phyloP scores from a whole-genome alignment of 2,888 invertebrate genomes.

The Dicyrtoma fusca region DNA sequence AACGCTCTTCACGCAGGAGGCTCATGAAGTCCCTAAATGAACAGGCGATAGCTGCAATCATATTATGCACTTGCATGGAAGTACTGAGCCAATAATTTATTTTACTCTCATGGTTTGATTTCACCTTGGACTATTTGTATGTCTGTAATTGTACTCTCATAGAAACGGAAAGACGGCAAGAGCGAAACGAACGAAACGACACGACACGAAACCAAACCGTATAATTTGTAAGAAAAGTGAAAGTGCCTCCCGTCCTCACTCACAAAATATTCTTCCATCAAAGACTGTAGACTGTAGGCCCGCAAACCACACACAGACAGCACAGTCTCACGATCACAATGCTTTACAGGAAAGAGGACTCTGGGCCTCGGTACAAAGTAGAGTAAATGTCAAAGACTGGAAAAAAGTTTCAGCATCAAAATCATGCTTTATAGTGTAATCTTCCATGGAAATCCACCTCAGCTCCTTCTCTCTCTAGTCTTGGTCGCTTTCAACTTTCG shows the following conservation, averaged over 20 bases:
- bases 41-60: too few species aligned
- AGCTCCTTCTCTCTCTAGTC: neutral
- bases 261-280: too few species aligned
- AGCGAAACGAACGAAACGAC: too few species aligned
- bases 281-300: too few species aligned
- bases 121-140: slow-evolving; percentile 6
- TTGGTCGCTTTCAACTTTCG: neutral
- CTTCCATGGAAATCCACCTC: slow-evolving; percentile 3
- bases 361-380: neutral
- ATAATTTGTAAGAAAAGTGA: too few species aligned
- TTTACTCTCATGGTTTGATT: slow-evolving; percentile 23
- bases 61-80: neutral
- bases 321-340: too few species aligned
- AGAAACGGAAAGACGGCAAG: too few species aligned
- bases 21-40: too few species aligned
- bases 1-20: neutral
- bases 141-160: neutral
- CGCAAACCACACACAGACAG: too few species aligned
- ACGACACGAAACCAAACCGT: too few species aligned
- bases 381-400: slow-evolving; percentile 9
- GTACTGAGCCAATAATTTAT: slow-evolving; percentile 22
- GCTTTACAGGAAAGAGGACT: too few species aligned
- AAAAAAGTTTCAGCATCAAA: slow-evolving; percentile 8
- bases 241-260: too few species aligned
- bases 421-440: slow-evolving; percentile 11